phyloP scores from a whole-genome alignment of 2,797 vertebrate genomes.

The Leontopithecus rosalia region DNA sequence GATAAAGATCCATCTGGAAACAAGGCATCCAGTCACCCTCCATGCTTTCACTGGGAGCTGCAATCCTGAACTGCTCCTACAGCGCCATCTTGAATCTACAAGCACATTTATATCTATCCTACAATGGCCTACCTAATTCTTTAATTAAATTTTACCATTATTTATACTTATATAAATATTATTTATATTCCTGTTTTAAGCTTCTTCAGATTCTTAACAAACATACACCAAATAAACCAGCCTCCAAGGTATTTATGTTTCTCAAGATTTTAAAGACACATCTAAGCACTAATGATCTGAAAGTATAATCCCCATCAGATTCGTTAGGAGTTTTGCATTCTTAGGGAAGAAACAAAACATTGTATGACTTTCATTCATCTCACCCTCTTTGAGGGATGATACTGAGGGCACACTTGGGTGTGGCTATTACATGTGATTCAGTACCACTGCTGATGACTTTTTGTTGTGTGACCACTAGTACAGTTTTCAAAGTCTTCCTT shows the following conservation, averaged over 20 bases:
- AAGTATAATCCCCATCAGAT: not conserved
- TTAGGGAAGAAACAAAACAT: not conserved
- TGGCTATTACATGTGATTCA: not conserved
- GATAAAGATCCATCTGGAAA: too few species aligned
- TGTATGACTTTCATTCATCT: not conserved
- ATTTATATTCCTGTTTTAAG: constrained; percentile 10
- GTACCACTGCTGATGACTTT: not conserved
- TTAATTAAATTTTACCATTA: constrained; percentile 2
- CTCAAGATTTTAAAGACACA: not conserved
- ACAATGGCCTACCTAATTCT: not conserved
- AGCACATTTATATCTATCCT: not conserved
- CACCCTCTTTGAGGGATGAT: not conserved
- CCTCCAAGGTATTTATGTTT: not conserved
- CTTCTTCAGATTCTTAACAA: constrained; percentile 13
- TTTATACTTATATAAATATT: not conserved
- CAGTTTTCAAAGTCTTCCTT: not conserved
- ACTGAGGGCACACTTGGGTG: not conserved
- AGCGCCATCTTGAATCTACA: too few species aligned
- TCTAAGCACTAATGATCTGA: not conserved
- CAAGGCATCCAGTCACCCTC: too few species aligned
- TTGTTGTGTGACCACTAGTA: not conserved
- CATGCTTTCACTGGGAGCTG: too few species aligned
- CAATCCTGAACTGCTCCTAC: too few species aligned
- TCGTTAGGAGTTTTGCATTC: not conserved
- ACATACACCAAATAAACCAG: not conserved